Percentiles rank a stretch among this genome's conserved stretches.
phyloP scores from a whole-genome alignment of 2,797 vertebrate genomes.

The Mus spretus region DNA sequence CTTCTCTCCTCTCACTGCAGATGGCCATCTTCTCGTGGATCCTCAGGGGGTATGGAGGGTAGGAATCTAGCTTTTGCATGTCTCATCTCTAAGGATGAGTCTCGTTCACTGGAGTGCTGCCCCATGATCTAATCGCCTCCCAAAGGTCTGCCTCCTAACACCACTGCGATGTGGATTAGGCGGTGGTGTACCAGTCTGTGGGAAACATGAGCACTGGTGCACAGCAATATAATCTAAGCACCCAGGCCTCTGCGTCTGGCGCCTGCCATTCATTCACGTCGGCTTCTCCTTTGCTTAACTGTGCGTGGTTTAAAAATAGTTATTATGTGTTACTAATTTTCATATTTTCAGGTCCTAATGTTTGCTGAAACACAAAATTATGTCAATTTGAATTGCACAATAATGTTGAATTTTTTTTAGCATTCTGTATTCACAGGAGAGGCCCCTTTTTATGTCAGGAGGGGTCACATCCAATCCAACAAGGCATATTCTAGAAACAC shows the following conservation, averaged over 20 bases:
- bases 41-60: too few relatives aligned
- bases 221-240: neutral
- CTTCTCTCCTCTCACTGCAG: neutral
- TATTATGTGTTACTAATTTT: slow-evolving; percentile 17
- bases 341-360: neutral
- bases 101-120: neutral
- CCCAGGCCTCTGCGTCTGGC: neutral
- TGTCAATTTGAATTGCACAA: neutral
- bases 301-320: neutral
- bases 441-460: neutral
- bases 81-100: neutral
- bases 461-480: slow-evolving; percentile 13
- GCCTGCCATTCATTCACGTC: neutral
- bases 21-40: neutral
- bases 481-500: neutral
- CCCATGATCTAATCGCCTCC: neutral
- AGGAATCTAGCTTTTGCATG: neutral
- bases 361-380: slow-evolving; percentile 46
- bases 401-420: slow-evolving; percentile 8
- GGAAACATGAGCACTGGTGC: neutral
- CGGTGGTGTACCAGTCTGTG: neutral
- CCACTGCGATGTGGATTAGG: neutral
- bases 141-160: neutral
- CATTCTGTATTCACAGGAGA: neutral
- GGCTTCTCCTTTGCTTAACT: neutral